Base-by-base conservation (phyloP, 2,888 invertebrate genomes). In the Automeris io region DNA sequence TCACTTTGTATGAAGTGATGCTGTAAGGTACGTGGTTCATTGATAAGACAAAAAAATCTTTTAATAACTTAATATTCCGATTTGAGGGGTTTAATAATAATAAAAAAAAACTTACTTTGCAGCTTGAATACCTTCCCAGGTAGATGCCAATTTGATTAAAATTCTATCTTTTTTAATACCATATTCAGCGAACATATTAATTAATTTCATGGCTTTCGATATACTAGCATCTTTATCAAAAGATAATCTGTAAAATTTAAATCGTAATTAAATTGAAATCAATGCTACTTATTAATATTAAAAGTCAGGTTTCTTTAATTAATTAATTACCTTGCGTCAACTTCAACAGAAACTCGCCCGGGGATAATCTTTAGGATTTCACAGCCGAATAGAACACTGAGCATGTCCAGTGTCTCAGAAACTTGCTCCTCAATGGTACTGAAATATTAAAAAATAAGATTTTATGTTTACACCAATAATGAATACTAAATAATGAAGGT, bases 51-150 rank as follows among this genome's bases (percentile, higher is more conserved):
- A n/a, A n/a, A n/a, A n/a, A n/a, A n/a, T n/a, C n/a, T n/a, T n/a
- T n/a, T n/a, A n/a, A n/a, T n/a, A n/a, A n/a, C n/a, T n/a, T n/a
- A n/a, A n/a, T n/a, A n/a, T n/a, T n/a, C n/a, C n/a, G n/a, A n/a
- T n/a, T n/a, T n/a, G n/a, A n/a, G n/a, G n/a, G n/a, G n/a, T n/a
- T n/a, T n/a, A n/a, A n/a, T n/a, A n/a, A n/a, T n/a, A n/a, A n/a
- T n/a, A n/a, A n/a, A n/a, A n/a, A n/a, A n/a, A n/a, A n/a, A 19
- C 87, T 85, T 87, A 96, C 96, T 91, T 95, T 13, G 98, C 99
- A 21, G 99, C 99, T 86, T 98, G 95, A 49, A 99, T 98, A 18
- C 99, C 99, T 87, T 99, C 99, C 99, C 99, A 99, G 0, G 99
- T 99, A 1, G 98, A 97, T 0, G 98, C 97, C 49, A 99, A 87